Base-by-base conservation (phyloP, 2,797 vertebrate genomes). In the Salarias fasciatus region DNA sequence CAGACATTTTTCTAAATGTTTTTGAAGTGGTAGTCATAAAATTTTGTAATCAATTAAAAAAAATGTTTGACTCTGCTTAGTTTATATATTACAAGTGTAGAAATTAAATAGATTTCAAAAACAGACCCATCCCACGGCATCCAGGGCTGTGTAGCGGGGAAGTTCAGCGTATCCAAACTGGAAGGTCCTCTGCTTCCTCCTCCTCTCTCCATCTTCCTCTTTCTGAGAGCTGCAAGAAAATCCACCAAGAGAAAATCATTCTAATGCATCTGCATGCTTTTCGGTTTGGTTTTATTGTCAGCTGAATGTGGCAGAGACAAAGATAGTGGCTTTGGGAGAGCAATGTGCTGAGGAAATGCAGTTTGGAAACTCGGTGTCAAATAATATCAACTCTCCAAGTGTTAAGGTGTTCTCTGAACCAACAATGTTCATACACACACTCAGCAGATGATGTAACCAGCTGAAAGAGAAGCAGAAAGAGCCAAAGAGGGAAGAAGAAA, bases 71-170 rank as follows among this genome's bases (percentile, higher is more conserved):
- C 24, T 24, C 18, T 24, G 18, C 3, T 24, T 24, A 2, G 18
- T 24, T 24, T 24, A 24, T 24, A 24, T 3, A 24, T 24, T 24
- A 24, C 18, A 2, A 18, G 18, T 24, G 24, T 24, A 24, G 3
- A 24, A 24, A 24, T 24, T 8, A 33, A 4, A 33, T 4, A 33
- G 4, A 33, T 8, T 31, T 4, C 41, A 12, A 53, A 67, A 11
- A n/a, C 91, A 61, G 88, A 96, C 96, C 95, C 92, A 95, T 69
- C 95, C 93, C 71, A 95, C 63, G 8, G 94, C 95, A 84, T 96
- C 95, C 78, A 95, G 83, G 4, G 94, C 75, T 0, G 89, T 90
- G 83, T 93, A 94, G 5, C 52, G 88, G 4, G 87, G 92, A 53
- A 94, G 84, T 36, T 78, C 72, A 1, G 90, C 6, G 58, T 73